These are phyloP conservation scores for Listronotus oregonensis DNA, from an alignment of 1,140 invertebrate species.

Conservation along the genomic window DNA sequence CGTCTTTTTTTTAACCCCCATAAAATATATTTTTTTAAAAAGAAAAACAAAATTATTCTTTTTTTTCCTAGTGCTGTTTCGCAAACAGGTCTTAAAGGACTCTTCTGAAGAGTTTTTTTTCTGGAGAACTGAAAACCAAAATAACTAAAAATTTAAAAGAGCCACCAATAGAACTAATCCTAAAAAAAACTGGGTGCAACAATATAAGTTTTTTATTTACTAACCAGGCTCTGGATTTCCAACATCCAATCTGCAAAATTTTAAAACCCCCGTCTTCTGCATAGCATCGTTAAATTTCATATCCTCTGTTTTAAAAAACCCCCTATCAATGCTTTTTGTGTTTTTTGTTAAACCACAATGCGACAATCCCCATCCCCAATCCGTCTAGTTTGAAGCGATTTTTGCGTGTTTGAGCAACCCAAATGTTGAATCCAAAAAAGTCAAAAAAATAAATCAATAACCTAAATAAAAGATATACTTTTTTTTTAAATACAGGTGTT, in stretches of 20 bases:
- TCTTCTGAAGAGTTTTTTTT: too few relatives aligned
- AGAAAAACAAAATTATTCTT: too few relatives aligned
- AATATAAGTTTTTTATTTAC: not conserved
- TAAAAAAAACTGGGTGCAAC: too few relatives aligned
- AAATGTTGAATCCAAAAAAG: slow-evolving; percentile 63
- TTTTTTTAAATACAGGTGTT: not conserved
- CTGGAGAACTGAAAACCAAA: too few relatives aligned
- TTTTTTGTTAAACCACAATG: slow-evolving; percentile 72
- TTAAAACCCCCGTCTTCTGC: slow-evolving; percentile 30
- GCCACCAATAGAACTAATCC: too few relatives aligned
- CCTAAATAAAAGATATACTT: too few relatives aligned
- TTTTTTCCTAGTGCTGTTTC: too few relatives aligned
- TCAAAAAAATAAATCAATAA: slow-evolving; percentile 25
- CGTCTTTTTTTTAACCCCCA: too few relatives aligned
- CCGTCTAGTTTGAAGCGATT: slow-evolving; percentile 65
- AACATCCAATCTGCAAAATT: slow-evolving; percentile 65
- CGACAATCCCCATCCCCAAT: slow-evolving; percentile 68
- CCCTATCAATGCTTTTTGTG: slow-evolving; percentile 72
- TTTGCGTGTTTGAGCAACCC: slow-evolving; percentile 64
- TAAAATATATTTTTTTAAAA: too few relatives aligned
- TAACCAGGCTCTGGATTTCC: slow-evolving; percentile 67
- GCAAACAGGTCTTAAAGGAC: too few relatives aligned
- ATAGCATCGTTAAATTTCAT: slow-evolving; percentile 61
- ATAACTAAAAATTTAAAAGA: too few relatives aligned
- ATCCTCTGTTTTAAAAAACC: slow-evolving; percentile 69